A percentile compares a stretch with the other conserved stretches of the same genome.
phyloP scores from a whole-genome alignment of 2,888 invertebrate genomes.

The Digitonthophagus gazella region DNA sequence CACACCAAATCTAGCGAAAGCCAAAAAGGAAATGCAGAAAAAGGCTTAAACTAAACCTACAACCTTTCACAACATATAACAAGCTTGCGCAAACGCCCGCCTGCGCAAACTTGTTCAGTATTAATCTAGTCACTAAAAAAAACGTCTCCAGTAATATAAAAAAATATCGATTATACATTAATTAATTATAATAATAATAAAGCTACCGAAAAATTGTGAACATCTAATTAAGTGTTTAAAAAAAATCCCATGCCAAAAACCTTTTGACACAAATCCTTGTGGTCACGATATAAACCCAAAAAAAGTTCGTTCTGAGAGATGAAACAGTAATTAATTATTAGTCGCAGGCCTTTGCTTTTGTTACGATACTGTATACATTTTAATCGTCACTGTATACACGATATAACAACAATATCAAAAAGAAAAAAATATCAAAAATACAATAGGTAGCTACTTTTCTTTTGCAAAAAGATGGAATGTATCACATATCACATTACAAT shows the following conservation, averaged over 20 bases:
- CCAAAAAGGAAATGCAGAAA: conserved; percentile 42
- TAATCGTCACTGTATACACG: conserved; percentile 14
- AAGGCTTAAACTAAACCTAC: conserved; percentile 46
- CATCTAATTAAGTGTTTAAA: conserved; percentile 25
- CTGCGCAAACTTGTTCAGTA: conserved; percentile 18
- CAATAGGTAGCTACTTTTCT: not conserved
- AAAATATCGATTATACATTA: conserved; percentile 32
- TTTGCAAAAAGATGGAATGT: conserved; percentile 24
- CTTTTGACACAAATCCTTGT: conserved; percentile 1
- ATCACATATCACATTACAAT: conserved; percentile 26
- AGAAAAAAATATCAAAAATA: conserved; percentile 10
- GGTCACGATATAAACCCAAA: conserved; percentile 15
- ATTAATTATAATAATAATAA: conserved; percentile 32
- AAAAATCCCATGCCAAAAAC: conserved; percentile 10
- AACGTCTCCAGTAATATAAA: conserved; percentile 32
- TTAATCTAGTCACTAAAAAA: conserved; percentile 31
- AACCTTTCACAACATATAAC: conserved; percentile 30
- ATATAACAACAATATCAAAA: conserved; percentile 3
- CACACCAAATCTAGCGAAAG: conserved; percentile 49
- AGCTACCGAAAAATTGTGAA: conserved; percentile 34
- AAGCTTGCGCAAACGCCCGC: conserved; percentile 22
- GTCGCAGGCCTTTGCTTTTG: conserved; percentile 43
- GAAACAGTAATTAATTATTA: conserved; percentile 35
- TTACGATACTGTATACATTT: conserved; percentile 38
- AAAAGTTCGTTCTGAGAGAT: conserved; percentile 20